Conservation (phyloP, 2,113 vertebrate species). For the Aix galericulata region DNA sequence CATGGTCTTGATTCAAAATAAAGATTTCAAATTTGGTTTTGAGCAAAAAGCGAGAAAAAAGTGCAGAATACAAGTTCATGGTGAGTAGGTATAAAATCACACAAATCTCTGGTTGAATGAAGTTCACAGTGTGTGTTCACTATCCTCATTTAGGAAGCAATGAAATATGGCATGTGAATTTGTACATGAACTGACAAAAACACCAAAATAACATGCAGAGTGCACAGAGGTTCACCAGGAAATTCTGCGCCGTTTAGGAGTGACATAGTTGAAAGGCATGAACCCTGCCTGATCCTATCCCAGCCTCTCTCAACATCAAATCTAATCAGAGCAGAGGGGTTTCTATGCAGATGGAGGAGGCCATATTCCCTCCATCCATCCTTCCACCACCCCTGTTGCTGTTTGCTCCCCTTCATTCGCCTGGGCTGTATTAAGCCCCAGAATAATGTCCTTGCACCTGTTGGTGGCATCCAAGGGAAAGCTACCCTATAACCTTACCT, state of each 20-base stretch:
- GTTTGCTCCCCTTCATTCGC: neutral
- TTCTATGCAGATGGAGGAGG: constrained; percentile 3
- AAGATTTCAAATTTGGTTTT: neutral
- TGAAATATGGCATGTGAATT: neutral
- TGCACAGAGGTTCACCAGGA: neutral
- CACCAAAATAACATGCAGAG: neutral
- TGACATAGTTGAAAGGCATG: neutral
- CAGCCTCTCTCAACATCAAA: neutral
- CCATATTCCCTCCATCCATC: neutral
- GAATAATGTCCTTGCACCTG: neutral
- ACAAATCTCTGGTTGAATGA: neutral
- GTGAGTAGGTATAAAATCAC: neutral
- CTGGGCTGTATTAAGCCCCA: neutral
- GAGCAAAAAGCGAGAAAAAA: neutral
- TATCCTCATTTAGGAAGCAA: neutral
- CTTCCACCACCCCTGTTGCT: neutral
- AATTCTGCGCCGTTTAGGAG: constrained; percentile 22
- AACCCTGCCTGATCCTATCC: neutral
- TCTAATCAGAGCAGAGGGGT: neutral
- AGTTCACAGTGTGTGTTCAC: neutral
- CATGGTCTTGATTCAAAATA: neutral
- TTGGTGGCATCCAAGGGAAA: neutral
- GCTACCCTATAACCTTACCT: neutral
- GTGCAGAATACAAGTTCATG: neutral
- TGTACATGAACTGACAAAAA: constrained; percentile 19